Evolutionary conservation across 2,888 invertebrate species (phyloP).

Genomic region (Mayetiola destructor): DNA sequence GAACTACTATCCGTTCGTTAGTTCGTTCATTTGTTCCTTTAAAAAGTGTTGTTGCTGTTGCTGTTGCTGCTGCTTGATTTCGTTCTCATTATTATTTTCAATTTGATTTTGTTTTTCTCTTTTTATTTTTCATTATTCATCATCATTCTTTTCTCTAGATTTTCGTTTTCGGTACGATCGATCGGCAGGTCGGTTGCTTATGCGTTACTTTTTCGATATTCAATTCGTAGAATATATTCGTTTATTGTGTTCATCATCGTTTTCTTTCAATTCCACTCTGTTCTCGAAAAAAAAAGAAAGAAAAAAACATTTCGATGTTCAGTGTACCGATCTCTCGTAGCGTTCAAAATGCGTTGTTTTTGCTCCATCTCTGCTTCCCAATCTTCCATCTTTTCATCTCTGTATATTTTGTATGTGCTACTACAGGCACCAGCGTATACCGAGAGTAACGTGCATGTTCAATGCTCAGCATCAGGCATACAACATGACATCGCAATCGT

Average conservation of each 20-base stretch:
- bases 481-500: not conserved
- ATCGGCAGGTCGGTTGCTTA: not conserved
- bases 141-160: no score
- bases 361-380: not conserved
- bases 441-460: not conserved
- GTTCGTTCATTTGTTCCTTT: conserved; percentile 1
- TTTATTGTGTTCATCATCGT: not conserved
- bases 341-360: not conserved
- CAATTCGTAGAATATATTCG: not conserved
- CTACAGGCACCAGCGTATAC: not conserved
- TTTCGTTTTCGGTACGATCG: not conserved
- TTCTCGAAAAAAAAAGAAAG: no score
- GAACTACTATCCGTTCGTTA: no score
- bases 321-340: not conserved
- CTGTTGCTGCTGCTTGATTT: not conserved
- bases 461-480: not conserved
- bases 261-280: conserved; percentile 2
- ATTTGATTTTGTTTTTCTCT: not conserved
- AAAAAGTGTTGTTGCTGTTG: not conserved
- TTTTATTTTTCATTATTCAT: not conserved
- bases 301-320: not conserved
- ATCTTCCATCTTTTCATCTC: not conserved
- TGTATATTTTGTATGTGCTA: conserved; percentile 2
- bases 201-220: not conserved
- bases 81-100: not conserved